Evolutionary conservation across 2,888 invertebrate species (phyloP), one percentile per base, ranked within the genome.

Genomic region (Euclidia mi): DNA sequence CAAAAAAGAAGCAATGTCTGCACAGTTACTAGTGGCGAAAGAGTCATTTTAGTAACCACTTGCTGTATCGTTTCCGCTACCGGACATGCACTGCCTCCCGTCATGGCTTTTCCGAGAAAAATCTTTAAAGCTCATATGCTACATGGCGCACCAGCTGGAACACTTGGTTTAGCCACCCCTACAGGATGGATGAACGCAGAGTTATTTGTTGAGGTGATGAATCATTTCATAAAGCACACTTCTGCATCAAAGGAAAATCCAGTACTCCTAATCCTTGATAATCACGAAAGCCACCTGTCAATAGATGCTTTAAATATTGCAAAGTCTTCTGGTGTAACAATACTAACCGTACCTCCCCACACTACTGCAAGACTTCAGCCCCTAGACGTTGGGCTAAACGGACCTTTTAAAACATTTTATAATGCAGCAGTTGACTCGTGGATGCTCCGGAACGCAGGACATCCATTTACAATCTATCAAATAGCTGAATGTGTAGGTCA

Each of bases 121-220:
- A 58, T 56, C 17, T 46, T 14, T 11, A 35, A 37, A 28, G 25
- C n/a, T n/a, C n/a, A n/a, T n/a, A n/a, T n/a, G n/a, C n/a, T n/a
- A 20, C n/a, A 6, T 20, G 14, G 29, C 25, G 32, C 65, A n/a
- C 68, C 65, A 43, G 12, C 58, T 31, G 55, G 64, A 7, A 56
- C 61, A 7, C 35, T 70, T n/a, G 64, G 64, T 10, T 37, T 70
- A 9, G 62, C 64, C 2, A 40, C 38, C 15, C 75, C 77, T 45
- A 70, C 70, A 42, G 87, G 87, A 17, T 87, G 84, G 87, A 85
- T 86, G 81, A 85, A 75, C 35, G 51, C 67, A 7, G 75, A 81
- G 34, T 46, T 81, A 14, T 88, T 87, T 69, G 47, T 81, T 7
- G 47, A 80, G 41, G 78, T 82, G 28, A 79, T 87, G 70, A 66